A percentile compares a stretch with the other conserved stretches of the same genome.
phyloP scores from a whole-genome alignment of 2,113 vertebrate genomes.

The Jaculus jaculus region DNA sequence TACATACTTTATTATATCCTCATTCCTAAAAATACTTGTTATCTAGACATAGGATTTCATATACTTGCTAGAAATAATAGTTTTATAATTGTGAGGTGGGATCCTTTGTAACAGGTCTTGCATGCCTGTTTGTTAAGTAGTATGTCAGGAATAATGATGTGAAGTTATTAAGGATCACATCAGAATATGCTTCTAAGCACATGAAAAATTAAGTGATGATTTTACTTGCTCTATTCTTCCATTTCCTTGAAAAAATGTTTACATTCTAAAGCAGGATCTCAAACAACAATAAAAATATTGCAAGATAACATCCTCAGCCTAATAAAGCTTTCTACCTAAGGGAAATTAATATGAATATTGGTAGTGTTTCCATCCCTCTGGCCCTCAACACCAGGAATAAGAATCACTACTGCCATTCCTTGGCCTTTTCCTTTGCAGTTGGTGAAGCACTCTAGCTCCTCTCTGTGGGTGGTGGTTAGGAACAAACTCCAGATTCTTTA shows the following conservation, averaged over 20 bases:
- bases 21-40: slow-evolving; percentile 4
- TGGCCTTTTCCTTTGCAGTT: not conserved
- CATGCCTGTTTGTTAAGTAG: not conserved
- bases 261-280: not conserved
- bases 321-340: not conserved
- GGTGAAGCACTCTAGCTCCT: not conserved
- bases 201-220: not conserved
- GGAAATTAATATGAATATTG: not conserved
- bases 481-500: not conserved
- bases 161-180: not conserved
- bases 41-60: not conserved
- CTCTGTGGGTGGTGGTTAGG: not conserved
- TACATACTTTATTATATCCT: not conserved
- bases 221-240: not conserved
- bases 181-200: not conserved
- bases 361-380: not conserved
- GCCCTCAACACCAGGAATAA: not conserved
- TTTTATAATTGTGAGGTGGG: not conserved
- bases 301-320: not conserved
- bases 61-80: not conserved
- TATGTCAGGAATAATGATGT: not conserved
- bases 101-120: not conserved
- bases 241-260: slow-evolving; percentile 35
- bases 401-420: not conserved
- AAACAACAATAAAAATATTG: not conserved